Evolutionary conservation across 1,140 invertebrate species (phyloP), one percentile per base, ranked within the genome.

Genomic region (Drosophila pruinosa): DNA sequence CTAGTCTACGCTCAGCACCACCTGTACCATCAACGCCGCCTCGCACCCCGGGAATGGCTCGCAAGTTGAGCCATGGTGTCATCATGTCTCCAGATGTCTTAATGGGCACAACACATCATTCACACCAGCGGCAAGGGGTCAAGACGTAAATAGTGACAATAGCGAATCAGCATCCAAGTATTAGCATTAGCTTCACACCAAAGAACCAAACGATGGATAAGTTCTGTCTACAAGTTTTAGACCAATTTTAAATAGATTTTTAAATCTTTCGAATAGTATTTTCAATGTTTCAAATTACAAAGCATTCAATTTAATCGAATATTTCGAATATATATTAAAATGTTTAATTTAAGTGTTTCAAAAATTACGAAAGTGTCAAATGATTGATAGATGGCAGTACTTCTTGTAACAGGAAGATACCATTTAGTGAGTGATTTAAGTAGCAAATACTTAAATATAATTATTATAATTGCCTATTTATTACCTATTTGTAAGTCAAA

Each of bases 11-110:
- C n/a, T 58, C 69, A 31, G 81, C 81, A 4, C 81, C 81, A 12
- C 82, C 81, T 0, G 82, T 85, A 52, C 80, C 80, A n/a, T 26
- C 31, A 7, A 77, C 56, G 22, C 74, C 78, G 41, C 79, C 48
- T 1, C 63, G 54, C 24, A 75, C 73, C 7, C 73, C 73, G 4
- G 73, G 73, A n/a, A 21, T 53, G 70, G 73, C 73, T 0, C 72
- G 38, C 12, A 73, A 52, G 22, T 24, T 63, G 12, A 81, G 59
- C 41, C 53, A 62, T 15, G 81, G 78, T 12, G 65, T 86, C 24
- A 88, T 86, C 26, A 88, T 86, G 82, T 78, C 77, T 2, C 81
- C 81, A n/a, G 71, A 81, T 19, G 71, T 78, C 34, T 74, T 83
- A 22, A 69, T 80, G 72, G 72, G 59, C 63, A 75, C 48, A 14